Percentiles rank a stretch among this genome's conserved stretches.
phyloP scores from a whole-genome alignment of 2,113 vertebrate genomes.

The Strix uralensis region DNA sequence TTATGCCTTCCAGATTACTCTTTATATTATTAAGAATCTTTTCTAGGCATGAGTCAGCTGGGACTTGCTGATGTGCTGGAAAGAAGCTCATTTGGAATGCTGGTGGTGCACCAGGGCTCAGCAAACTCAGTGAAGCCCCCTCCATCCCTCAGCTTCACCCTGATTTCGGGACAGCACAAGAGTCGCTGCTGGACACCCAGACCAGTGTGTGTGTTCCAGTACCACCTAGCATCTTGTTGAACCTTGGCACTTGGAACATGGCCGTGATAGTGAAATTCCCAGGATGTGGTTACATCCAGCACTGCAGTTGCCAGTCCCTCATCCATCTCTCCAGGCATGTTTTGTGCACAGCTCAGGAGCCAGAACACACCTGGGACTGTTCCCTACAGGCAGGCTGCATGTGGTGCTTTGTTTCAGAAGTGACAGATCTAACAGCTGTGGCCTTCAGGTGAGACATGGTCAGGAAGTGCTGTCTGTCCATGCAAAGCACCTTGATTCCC shows the following conservation, averaged over 20 bases:
- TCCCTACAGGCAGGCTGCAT: background rate
- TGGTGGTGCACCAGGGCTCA: background rate
- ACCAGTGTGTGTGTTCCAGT: accelerated
- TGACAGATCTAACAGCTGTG: background rate
- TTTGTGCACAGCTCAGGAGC: background rate
- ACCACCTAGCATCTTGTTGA: background rate
- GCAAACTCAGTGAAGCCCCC: background rate
- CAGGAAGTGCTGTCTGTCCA: background rate
- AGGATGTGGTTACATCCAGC: background rate
- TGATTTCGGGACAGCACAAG: background rate
- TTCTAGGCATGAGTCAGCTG: background rate
- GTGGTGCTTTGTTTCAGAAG: background rate
- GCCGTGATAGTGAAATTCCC: accelerated
- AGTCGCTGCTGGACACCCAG: background rate
- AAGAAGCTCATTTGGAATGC: background rate
- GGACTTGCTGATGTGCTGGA: background rate
- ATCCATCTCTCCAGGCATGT: accelerated
- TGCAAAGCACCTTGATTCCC: background rate
- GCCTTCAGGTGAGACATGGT: background rate
- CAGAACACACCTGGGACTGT: background rate
- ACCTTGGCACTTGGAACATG: background rate
- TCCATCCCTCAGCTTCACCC: background rate
- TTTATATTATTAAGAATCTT: background rate
- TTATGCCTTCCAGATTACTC: background rate
- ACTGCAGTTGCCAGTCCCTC: accelerated